Base-by-base conservation (phyloP, 2,888 invertebrate genomes). In the Colletes collaris region DNA sequence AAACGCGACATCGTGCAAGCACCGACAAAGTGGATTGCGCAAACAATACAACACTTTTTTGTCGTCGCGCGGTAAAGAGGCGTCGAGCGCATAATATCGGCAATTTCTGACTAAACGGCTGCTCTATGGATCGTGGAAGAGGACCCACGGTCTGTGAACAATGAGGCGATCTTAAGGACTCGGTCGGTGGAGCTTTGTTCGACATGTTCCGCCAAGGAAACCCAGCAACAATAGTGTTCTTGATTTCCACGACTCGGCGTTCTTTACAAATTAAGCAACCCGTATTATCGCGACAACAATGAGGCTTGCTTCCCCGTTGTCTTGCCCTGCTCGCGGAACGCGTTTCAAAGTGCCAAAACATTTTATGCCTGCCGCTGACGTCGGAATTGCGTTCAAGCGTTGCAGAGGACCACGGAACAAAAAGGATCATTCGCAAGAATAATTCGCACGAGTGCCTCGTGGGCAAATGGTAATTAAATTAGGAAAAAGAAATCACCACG, bases 121-220 rank as follows among this genome's bases (percentile, higher is more conserved):
- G 76, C 53, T 76, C 77, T 55, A 50, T 69, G 77, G 49, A 63
- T 50, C 68, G 64, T 69, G 68, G 68, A 78, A 53, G 76, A 76
- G 64, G 55, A 60, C 44, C 68, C 68, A 63, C 68, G 64, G 59
- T 69, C 64, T 50, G 27, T 40, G 77, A 69, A 78, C 77, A 78
- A 78, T 76, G 76, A 78, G 76, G 76, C 76, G 76, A 76, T 78
- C 77, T 68, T 78, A 65, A 78, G 76, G 69, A 78, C 77, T 76
- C 53, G 62, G 53, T 55, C 37, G 76, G n/a, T n/a, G 46, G 44
- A 55, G 50, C 77, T 69, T 78, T 69, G 77, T 78, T 50, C 63
- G 35, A 69, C 76, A 68, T 68, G 77, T 78, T 76, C 77, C 68
- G 49, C 76, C 68, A 65, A 78, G 77, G 76, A 65, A 64, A 60